Evolutionary conservation across 2,113 vertebrate genomes (phyloP).

Genomic region (Ochotona curzoniae): DNA sequence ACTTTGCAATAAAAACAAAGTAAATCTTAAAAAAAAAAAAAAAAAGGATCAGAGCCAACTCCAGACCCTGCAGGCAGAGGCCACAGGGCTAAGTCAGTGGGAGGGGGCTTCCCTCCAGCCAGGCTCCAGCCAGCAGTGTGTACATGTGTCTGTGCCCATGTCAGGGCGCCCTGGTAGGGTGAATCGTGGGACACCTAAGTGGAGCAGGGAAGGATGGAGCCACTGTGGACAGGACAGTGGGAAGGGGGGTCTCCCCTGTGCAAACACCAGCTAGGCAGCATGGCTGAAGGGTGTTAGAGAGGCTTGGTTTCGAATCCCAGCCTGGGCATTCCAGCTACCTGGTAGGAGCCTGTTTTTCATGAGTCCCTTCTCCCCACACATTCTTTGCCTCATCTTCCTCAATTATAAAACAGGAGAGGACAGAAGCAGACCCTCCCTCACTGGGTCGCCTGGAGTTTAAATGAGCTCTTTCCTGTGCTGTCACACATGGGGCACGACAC

Average conservation of each 20-base stretch:
- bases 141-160: too few species aligned
- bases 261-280: neutral
- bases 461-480: neutral
- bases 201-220: neutral
- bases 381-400: slow-evolving; percentile 23
- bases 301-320: neutral
- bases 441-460: slow-evolving; percentile 9
- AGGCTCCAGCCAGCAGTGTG: too few species aligned
- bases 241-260: neutral
- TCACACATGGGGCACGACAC: neutral
- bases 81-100: neutral
- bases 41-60: neutral
- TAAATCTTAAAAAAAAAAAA: neutral
- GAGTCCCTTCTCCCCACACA: too few species aligned
- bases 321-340: neutral
- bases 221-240: neutral
- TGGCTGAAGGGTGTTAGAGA: too few species aligned
- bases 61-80: neutral
- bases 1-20: neutral
- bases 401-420: neutral
- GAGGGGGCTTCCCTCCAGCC: neutral
- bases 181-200: too few species aligned
- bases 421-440: neutral
- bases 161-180: too few species aligned
- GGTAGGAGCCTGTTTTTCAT: neutral